Conservation (phyloP, 2,797 vertebrate species). For the Enteromius treurensis region DNA sequence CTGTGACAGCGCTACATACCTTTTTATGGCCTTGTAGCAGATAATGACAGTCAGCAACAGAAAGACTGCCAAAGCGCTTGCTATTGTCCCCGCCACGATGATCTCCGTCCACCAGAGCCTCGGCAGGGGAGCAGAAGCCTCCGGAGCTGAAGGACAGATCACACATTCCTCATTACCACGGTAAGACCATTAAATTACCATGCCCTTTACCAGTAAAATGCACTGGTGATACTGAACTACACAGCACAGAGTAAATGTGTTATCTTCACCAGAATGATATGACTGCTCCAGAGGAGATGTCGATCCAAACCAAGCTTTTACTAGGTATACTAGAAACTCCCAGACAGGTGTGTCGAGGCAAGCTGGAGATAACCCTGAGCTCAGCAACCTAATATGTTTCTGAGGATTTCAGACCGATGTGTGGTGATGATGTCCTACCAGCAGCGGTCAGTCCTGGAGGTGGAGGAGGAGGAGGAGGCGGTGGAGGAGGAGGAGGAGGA, state of each 20-base stretch:
- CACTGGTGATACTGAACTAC: too few species aligned
- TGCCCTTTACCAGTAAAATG: too few species aligned
- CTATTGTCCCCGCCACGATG: slow-evolving; percentile 85
- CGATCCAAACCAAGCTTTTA: too few species aligned
- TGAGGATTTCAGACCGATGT: background rate
- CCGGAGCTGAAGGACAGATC: slow-evolving; percentile 74
- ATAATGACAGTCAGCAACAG: slow-evolving; percentile 92
- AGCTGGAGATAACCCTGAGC: too few species aligned
- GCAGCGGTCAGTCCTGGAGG: slow-evolving; percentile 74
- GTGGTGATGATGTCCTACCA: slow-evolving; percentile 68
- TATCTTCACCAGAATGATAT: too few species aligned
- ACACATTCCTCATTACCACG: background rate
- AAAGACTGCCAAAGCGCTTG: slow-evolving; percentile 86
- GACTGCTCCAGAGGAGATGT: too few species aligned
- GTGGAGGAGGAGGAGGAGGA: slow-evolving; percentile 88
- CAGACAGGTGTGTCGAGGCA: too few species aligned
- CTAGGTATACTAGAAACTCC: too few species aligned
- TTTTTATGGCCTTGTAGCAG: slow-evolving; percentile 99
- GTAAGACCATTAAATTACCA: too few species aligned
- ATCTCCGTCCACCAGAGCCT: slow-evolving; percentile 92
- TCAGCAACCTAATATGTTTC: too few species aligned
- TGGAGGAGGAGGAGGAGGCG: slow-evolving; percentile 87
- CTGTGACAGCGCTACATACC: slow-evolving; percentile 72
- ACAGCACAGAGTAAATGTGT: too few species aligned
- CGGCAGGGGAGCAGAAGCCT: slow-evolving; percentile 74